A percentile compares a stretch with the other conserved stretches of the same genome.
Conservation (phyloP, 2,797 vertebrate genomes). For the Decapterus maruadsi region DNA sequence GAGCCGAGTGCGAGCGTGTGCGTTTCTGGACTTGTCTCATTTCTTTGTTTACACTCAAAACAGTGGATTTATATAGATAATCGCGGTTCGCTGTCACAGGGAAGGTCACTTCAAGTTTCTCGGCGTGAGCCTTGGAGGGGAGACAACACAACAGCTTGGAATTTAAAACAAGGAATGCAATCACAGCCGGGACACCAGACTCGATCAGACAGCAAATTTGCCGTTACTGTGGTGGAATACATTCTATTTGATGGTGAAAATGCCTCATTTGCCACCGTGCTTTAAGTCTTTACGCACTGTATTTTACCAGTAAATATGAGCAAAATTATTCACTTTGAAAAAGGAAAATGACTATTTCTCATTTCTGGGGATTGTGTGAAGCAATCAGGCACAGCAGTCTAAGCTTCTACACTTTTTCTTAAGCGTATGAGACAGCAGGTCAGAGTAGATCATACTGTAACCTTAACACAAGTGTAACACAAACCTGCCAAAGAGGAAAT, state of each 20-base stretch:
- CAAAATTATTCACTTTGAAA: background rate
- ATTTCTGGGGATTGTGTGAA: background rate
- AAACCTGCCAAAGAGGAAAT: conserved; percentile 77
- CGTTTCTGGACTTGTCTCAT: conserved; percentile 53
- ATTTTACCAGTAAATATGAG: conserved; percentile 8
- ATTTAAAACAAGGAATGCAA: conserved; percentile 60
- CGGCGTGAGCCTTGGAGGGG: conserved; percentile 45
- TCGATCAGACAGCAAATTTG: conserved; percentile 49
- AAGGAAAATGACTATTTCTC: background rate
- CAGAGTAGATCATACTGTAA: conserved; percentile 68
- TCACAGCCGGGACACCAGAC: conserved; percentile 55
- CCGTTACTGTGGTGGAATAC: conserved; percentile 38
- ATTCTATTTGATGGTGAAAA: conserved; percentile 40
- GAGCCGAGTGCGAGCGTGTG: background rate
- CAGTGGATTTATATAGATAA: conserved; percentile 63
- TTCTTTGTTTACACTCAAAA: conserved; percentile 72
- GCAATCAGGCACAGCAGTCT: conserved; percentile 13
- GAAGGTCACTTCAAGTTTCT: conserved; percentile 70
- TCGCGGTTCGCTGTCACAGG: conserved; percentile 49
- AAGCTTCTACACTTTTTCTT: conserved; percentile 17
- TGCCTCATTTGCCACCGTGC: background rate
- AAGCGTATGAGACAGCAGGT: conserved; percentile 23
- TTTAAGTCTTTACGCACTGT: conserved; percentile 6
- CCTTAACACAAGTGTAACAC: conserved; percentile 75
- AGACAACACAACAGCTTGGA: conserved; percentile 66